Evolutionary conservation across 2,888 invertebrate species (phyloP), one percentile per base, ranked within the genome.

Genomic region (Pristionchus exspectatus): DNA sequence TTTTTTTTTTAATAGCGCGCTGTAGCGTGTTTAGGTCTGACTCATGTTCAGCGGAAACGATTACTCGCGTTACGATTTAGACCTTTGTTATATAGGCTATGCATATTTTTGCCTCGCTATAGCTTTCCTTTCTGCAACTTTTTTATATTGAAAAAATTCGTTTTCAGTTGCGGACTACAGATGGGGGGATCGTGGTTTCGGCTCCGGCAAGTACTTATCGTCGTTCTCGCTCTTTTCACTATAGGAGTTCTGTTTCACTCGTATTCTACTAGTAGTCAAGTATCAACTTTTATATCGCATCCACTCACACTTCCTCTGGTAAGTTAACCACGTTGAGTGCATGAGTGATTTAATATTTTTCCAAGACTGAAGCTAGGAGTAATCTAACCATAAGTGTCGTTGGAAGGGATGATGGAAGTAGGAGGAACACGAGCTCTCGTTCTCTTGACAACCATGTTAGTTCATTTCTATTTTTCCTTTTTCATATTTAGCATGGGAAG

Each of bases 151-250:
- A 21, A 24, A 2, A 12, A 18, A 59, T 59, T 50, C 27, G 84
- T 38, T 12, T 56, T 56, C 27, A 9, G 12, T 56, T 9, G 27
- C 3, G 24, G 24, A 30, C 56, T 59, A 30, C 56, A 16, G n/a
- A 86, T 86, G 86, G 86, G 86, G 14, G 66, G 63, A 21, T 86
- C 86, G 30, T 86, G 86, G 86, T 86, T 86, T 86, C 63, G 86
- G 24, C 4, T 86, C 5, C 86, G 86, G 21, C 86, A 86, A 44
- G 63, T 21, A 5, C 86, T 86, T 12, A 86, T 86, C n/a, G 27
- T 86, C 21, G 3, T 18, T 66, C 16, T 86, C 9, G 24, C 66
- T 44, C 24, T 86, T 24, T 86, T 86, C 66, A 66, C 44, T 5
- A 4, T 86, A 14, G 33, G 14, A 9, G n/a, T 85, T 59, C 85